Evolutionary conservation across 2,113 vertebrate species (phyloP), one percentile per base, ranked within the genome.

Genomic region (Grus americana): DNA sequence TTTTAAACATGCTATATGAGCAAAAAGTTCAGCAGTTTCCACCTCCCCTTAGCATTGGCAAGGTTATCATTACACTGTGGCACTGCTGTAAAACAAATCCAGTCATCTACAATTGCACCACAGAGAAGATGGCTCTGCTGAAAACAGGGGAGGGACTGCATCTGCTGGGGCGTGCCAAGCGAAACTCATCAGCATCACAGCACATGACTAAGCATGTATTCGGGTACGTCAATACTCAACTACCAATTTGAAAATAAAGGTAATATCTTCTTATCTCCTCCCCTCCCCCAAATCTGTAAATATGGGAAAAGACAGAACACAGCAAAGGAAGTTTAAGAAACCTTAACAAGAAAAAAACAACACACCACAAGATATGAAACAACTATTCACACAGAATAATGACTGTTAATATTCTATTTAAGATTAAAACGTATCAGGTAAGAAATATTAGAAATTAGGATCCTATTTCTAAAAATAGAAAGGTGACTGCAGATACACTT

Each of bases 101-200:
- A 79, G 66, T 79, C 93, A 92, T 58, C 82, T 73, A 7, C 79
- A 81, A 19, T 86, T 95, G 89, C 94, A 94, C 24, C 95, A 85
- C 6, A 11, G 79, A 44, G 40, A 81, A 50, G 90, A 88, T 47
- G 75, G 82, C 65, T 78, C 76, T 73, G 72, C 85, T 83, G 83
- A 54, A 85, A 96, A 18, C 88, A 79, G 88, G 71, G 93, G 24
- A 92, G 89, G 78, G 67, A 19, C 46, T 44, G 65, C 75, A 15
- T 19, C 72, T 75, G 49, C 61, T 34, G 5, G 84, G 81, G 55
- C 47, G 91, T 92, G 92, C 86, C 94, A 58, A 59, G 91, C 7
- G 90, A 95, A 97, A 95, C 95, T 76, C 46, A 9, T 29, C 75
- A 61, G 15, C 93, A 75, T 46, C 91, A 55, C 44, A 46, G 94